Evolutionary conservation across 2,888 invertebrate species (phyloP).

Genomic region (Drosophila histrio): DNA sequence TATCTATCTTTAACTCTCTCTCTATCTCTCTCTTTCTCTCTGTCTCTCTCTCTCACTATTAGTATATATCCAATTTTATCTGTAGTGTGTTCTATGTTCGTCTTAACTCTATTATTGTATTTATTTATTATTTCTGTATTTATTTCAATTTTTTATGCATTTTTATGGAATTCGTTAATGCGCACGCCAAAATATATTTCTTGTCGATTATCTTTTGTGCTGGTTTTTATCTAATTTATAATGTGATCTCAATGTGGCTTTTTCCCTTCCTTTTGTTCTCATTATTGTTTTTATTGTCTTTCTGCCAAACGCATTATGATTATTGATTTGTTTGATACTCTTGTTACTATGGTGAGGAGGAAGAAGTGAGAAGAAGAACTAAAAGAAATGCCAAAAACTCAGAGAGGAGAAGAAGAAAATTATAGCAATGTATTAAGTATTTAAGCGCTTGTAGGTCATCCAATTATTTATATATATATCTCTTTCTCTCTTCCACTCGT

Average conservation of each 20-base stretch:
- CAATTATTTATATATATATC: not conserved
- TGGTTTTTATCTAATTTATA: constrained; percentile 40
- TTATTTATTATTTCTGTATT: not conserved
- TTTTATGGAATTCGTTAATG: constrained; percentile 34
- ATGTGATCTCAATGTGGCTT: constrained; percentile 33
- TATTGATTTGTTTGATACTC: constrained; percentile 33
- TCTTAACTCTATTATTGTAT: not conserved
- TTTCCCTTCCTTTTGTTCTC: constrained; percentile 19
- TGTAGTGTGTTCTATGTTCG: not conserved
- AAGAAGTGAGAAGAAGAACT: not conserved
- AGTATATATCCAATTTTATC: not conserved
- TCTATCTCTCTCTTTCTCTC: not conserved
- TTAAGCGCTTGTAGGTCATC: constrained; percentile 6
- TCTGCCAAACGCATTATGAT: constrained; percentile 25
- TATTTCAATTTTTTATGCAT: constrained; percentile 12
- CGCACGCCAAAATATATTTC: constrained; percentile 34
- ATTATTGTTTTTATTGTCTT: not conserved
- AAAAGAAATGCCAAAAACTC: not conserved
- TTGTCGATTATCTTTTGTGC: constrained; percentile 44
- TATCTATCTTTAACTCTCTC: too few relatives aligned
- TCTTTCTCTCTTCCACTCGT: not conserved
- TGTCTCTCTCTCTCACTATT: not conserved
- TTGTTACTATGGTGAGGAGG: constrained; percentile 3
- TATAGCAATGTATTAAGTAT: not conserved
- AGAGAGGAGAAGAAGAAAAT: not conserved